phyloP scores from a whole-genome alignment of 2,797 vertebrate species.

The Setipinna tenuifilis region DNA sequence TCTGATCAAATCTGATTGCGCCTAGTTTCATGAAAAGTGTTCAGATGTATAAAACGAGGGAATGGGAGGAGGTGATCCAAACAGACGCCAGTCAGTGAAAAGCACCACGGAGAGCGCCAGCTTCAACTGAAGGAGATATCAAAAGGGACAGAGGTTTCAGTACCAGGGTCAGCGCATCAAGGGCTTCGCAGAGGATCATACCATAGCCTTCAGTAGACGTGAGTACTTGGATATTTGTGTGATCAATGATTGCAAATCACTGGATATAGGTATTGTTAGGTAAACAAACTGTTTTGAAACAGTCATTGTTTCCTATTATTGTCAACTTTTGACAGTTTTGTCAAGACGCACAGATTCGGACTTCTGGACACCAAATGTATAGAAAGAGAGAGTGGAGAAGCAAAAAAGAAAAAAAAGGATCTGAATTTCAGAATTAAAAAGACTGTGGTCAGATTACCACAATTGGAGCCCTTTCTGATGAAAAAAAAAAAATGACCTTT shows the following conservation, averaged over 20 bases:
- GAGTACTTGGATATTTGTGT: constrained; percentile 53
- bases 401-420: neutral
- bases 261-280: neutral
- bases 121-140: constrained; percentile 60
- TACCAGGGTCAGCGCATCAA: constrained; percentile 69
- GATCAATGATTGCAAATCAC: neutral
- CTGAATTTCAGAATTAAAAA: neutral
- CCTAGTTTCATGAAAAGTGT: constrained; percentile 73
- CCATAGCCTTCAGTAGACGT: constrained; percentile 63
- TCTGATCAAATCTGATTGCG: constrained; percentile 78
- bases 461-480: neutral
- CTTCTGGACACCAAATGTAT: neutral
- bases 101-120: constrained; percentile 45
- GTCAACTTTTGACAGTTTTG: neutral
- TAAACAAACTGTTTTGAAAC: neutral
- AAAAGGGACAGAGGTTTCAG: constrained; percentile 60
- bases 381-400: neutral
- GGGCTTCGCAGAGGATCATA: constrained; percentile 32
- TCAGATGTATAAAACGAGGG: constrained; percentile 87
- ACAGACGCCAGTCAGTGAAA: constrained; percentile 63
- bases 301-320: neutral
- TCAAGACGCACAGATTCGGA: neutral
- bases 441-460: neutral
- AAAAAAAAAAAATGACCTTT: neutral
- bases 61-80: constrained; percentile 73